A percentile compares a stretch with the other conserved stretches of the same genome.
Conservation (phyloP, 2,797 vertebrate species). For the Limosa lapponica region DNA sequence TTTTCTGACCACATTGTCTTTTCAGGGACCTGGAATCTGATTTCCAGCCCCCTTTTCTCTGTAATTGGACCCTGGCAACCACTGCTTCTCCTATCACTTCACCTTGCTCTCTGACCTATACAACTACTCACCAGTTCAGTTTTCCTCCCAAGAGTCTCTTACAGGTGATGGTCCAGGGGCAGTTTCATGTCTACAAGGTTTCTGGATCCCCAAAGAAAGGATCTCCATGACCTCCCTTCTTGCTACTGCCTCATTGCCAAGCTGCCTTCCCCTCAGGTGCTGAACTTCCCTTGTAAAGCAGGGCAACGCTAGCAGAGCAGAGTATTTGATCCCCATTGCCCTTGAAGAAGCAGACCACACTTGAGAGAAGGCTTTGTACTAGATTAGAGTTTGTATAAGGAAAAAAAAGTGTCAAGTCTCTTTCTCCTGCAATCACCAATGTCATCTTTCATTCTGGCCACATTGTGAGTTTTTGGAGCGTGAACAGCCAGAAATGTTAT, state of each 20-base stretch:
- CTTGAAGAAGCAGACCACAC: not conserved
- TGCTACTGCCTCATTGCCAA: rapidly evolving
- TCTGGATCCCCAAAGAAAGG: not conserved
- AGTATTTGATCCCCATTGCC: not conserved
- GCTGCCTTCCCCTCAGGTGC: not conserved
- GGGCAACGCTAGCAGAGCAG: not conserved
- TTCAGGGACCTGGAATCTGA: not conserved
- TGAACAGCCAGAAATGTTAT: not conserved
- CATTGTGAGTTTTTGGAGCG: not conserved
- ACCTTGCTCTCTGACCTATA: not conserved
- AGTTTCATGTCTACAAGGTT: not conserved
- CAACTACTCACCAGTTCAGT: not conserved
- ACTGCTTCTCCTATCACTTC: not conserved
- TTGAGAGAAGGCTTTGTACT: not conserved
- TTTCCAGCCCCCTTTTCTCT: not conserved
- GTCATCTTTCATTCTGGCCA: not conserved
- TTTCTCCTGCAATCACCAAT: not conserved
- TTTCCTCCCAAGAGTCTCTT: not conserved
- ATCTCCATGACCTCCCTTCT: not conserved
- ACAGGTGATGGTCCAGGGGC: not conserved
- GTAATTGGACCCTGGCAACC: not conserved
- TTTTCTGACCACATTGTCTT: not conserved
- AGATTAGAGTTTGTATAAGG: not conserved
- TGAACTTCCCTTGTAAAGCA: not conserved
- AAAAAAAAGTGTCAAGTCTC: not conserved